Evolutionary conservation across 2,113 vertebrate species (phyloP).

Genomic region (Ceratotherium simum): DNA sequence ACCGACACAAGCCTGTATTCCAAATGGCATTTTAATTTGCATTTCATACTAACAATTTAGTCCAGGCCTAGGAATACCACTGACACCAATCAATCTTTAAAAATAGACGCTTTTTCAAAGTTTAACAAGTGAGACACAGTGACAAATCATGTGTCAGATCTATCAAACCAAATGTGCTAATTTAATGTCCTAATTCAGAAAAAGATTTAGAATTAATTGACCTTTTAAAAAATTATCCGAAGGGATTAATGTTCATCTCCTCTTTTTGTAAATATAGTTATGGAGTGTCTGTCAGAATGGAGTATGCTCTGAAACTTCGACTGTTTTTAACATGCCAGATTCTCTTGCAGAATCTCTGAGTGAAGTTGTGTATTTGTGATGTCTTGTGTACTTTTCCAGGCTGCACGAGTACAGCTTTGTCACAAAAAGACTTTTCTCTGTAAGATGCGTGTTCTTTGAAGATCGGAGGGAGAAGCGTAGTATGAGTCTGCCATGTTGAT

Average conservation of each 20-base stretch:
- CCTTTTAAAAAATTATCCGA: background rate
- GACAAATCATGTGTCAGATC: background rate
- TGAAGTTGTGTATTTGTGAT: fast-evolving
- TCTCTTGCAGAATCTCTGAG: background rate
- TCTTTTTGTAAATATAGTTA: background rate
- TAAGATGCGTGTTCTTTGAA: fast-evolving
- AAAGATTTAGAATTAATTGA: background rate
- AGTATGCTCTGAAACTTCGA: background rate
- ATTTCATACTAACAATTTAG: no score
- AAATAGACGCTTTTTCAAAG: background rate
- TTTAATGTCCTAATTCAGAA: background rate
- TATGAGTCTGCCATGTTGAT: background rate
- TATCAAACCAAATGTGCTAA: background rate
- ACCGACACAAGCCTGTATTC: background rate
- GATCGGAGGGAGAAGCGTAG: background rate
- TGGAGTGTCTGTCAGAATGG: background rate
- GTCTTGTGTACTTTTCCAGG: background rate
- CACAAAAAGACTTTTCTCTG: background rate
- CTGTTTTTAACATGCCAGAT: background rate
- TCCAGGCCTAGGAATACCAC: background rate
- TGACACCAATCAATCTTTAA: background rate
- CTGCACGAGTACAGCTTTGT: background rate
- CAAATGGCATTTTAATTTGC: background rate
- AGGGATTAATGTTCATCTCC: no score
- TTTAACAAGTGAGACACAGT: background rate